A percentile compares a stretch with the other conserved stretches of the same genome.
These are phyloP conservation scores for Cydia pomonella DNA, from an alignment of 1,140 invertebrate genomes.

Conservation along the genomic window DNA sequence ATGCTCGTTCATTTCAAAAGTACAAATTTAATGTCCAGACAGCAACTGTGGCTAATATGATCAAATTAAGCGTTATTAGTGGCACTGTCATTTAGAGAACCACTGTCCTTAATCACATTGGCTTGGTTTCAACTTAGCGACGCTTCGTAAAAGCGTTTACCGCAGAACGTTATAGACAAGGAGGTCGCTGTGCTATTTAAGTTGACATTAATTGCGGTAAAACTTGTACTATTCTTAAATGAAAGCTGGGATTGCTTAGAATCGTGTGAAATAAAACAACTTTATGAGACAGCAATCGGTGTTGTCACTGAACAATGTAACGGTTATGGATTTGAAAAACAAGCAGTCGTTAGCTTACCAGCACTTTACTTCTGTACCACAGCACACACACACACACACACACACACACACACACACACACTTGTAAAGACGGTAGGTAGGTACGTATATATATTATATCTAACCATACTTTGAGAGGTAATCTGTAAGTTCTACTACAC, in stretches of 20 bases:
- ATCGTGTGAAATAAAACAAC: slow-evolving; percentile 13
- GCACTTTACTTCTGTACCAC: too few species aligned
- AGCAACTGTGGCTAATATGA: slow-evolving; percentile 31
- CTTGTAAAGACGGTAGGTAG: too few species aligned
- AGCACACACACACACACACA: too few species aligned
- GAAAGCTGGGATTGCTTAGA: not conserved
- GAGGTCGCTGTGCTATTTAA: slow-evolving; percentile 18
- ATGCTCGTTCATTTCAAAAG: slow-evolving; percentile 2
- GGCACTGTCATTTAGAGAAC: slow-evolving; percentile 35
- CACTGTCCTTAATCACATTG: slow-evolving; percentile 40
- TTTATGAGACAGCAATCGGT: not conserved
- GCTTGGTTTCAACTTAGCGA: slow-evolving; percentile 34
- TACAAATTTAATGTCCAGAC: not conserved
- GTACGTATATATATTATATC: too few species aligned
- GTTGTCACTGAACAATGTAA: too few species aligned
- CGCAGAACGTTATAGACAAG: slow-evolving; percentile 12
- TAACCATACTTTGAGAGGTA: too few species aligned
- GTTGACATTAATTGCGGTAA: slow-evolving; percentile 11
- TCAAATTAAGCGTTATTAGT: slow-evolving; percentile 40
- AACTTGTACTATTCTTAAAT: not conserved
- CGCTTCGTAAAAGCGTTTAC: slow-evolving; percentile 27
- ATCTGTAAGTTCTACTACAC: too few species aligned
- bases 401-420: too few species aligned
- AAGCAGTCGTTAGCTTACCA: too few species aligned
- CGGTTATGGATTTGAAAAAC: too few species aligned